Evolutionary conservation across 2,888 invertebrate species (phyloP).

Genomic region (Saturnia pavonia): DNA sequence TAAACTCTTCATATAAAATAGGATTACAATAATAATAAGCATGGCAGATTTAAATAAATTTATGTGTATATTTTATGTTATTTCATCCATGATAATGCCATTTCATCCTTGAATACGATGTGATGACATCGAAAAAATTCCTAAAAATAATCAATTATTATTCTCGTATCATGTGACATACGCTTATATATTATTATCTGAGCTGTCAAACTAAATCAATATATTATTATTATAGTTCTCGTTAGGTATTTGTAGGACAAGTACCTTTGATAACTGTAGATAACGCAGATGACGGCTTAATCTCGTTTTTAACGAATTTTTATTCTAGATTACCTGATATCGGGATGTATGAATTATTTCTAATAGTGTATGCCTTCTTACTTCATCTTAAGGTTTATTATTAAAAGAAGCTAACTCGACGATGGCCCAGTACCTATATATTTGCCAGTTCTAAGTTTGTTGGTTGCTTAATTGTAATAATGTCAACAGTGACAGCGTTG

Average conservation of each 20-base stretch:
- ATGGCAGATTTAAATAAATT: not conserved
- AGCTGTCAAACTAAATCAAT: constrained; percentile 65
- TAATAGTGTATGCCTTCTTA: constrained; percentile 34
- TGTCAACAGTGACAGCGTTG: constrained; percentile 73
- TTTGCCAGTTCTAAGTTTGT: constrained; percentile 64
- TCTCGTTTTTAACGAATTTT: constrained; percentile 78
- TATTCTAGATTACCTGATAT: constrained; percentile 57
- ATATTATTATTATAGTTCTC: constrained; percentile 64
- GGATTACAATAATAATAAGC: not conserved
- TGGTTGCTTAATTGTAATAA: constrained; percentile 80
- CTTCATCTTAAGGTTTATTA: constrained; percentile 45
- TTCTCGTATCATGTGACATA: constrained; percentile 53
- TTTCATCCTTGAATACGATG: constrained; percentile 37
- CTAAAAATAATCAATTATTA: constrained; percentile 34
- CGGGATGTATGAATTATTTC: constrained; percentile 26
- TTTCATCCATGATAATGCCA: constrained; percentile 53
- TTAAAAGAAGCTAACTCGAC: constrained; percentile 36
- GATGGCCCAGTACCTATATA: constrained; percentile 46
- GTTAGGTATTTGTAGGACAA: constrained; percentile 65
- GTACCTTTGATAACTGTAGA: constrained; percentile 68
- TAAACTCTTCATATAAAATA: no score
- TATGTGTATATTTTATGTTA: constrained; percentile 42
- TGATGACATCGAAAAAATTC: constrained; percentile 12
- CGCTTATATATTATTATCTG: constrained; percentile 53
- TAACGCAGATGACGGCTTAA: constrained; percentile 79